phyloP scores from a whole-genome alignment of 2,797 vertebrate genomes.

The Sebastolobus altivelis region DNA sequence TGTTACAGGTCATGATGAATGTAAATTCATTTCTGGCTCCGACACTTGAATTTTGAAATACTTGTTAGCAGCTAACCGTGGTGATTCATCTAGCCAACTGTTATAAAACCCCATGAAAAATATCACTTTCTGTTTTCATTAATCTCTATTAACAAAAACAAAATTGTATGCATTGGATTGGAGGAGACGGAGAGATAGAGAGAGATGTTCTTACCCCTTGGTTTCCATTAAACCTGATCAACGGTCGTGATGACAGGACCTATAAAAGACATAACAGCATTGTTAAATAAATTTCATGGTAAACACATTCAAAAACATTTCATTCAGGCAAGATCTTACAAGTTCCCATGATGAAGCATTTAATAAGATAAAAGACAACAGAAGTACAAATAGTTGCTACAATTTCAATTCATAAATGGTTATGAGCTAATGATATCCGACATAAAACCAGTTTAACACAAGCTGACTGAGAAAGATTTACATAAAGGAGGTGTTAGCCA shows the following conservation, averaged over 20 bases:
- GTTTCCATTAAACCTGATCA: constrained; percentile 88
- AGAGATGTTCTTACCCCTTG: constrained; percentile 85
- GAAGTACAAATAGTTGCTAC: background rate
- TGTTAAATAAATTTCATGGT: constrained; percentile 9
- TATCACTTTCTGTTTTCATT: background rate
- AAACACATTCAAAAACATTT: constrained; percentile 15
- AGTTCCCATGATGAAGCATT: constrained; percentile 1
- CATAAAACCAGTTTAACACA: background rate
- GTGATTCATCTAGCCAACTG: background rate
- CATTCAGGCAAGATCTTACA: background rate
- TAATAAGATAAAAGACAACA: background rate
- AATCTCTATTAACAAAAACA: background rate
- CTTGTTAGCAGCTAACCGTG: background rate
- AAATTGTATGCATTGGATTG: background rate
- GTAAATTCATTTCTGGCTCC: background rate
- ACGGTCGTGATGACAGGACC: constrained; percentile 81
- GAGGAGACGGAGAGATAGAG: background rate
- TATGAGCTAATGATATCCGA: background rate
- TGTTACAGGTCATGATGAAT: background rate
- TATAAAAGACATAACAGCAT: constrained; percentile 64
- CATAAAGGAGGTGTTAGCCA: background rate
- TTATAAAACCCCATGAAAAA: background rate
- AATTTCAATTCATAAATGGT: constrained; percentile 1
- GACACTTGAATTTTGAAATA: background rate
- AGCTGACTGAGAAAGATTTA: background rate